A percentile compares a stretch with the other conserved stretches of the same genome.
These are phyloP conservation scores for Oegoconia quadripuncta DNA, from an alignment of 2,888 invertebrate species.

Conservation along the genomic window DNA sequence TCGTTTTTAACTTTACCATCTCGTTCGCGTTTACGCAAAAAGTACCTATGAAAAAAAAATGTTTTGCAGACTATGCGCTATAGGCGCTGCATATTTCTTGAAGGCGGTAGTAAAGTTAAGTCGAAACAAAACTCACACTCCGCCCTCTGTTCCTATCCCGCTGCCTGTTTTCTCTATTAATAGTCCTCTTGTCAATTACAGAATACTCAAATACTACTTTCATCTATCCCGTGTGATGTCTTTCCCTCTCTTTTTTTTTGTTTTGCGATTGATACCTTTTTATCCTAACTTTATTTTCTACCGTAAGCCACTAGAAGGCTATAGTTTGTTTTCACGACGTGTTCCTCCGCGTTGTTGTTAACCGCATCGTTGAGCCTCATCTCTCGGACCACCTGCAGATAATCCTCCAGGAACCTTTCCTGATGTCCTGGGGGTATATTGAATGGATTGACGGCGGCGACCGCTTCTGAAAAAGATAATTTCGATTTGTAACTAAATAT, in stretches of 20 bases:
- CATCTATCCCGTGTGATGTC: too few relatives aligned
- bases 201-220: not conserved
- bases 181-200: too few relatives aligned
- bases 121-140: too few relatives aligned
- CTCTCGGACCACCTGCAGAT: slow-evolving; percentile 68
- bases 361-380: slow-evolving; percentile 56
- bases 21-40: too few relatives aligned
- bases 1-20: too few relatives aligned
- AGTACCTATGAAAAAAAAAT: too few relatives aligned
- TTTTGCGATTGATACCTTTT: not conserved
- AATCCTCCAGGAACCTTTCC: slow-evolving; percentile 81
- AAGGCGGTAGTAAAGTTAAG: too few relatives aligned
- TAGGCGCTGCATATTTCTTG: too few relatives aligned
- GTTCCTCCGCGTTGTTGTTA: slow-evolving; percentile 49
- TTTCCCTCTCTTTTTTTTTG: too few relatives aligned
- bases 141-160: not conserved
- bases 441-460: slow-evolving; percentile 85
- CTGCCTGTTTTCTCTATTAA: not conserved
- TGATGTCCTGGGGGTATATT: slow-evolving; percentile 79
- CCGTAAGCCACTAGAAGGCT: slow-evolving; percentile 57
- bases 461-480: slow-evolving; percentile 72
- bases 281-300: slow-evolving; percentile 2
- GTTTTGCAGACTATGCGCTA: too few relatives aligned
- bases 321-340: slow-evolving; percentile 67
- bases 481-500: too few relatives aligned